A percentile compares a stretch with the other conserved stretches of the same genome.
These are phyloP conservation scores for Lordiphosa mommai DNA, from an alignment of 1,140 invertebrate genomes.

Conservation along the genomic window DNA sequence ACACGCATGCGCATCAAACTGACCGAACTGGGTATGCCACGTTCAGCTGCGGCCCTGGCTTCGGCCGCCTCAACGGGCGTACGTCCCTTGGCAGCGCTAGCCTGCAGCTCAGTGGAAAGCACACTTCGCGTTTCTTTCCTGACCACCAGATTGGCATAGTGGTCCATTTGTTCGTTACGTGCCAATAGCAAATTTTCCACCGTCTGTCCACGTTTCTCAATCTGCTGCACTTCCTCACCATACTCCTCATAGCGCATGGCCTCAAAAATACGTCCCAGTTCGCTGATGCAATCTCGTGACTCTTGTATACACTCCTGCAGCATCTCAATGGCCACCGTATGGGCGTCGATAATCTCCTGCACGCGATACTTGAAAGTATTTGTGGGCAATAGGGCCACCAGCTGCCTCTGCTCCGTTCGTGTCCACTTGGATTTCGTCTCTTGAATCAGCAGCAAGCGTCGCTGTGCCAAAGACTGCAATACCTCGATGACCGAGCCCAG, in stretches of 20 bases:
- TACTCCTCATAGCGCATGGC: neutral
- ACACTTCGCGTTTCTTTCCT: neutral
- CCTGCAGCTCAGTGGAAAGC: neutral
- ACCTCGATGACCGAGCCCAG: no score
- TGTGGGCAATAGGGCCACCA: neutral
- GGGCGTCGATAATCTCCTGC: neutral
- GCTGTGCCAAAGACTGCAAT: no score
- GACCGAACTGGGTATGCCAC: neutral
- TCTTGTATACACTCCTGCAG: neutral
- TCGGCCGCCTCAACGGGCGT: neutral
- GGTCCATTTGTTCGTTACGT: neutral
- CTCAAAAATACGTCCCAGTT: neutral
- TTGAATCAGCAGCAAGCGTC: no score
- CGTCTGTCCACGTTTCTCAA: neutral
- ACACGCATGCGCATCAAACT: neutral
- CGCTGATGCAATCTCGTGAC: neutral
- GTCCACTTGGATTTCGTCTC: neutral
- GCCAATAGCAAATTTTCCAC: neutral
- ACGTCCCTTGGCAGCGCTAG: neutral
- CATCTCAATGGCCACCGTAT: neutral
- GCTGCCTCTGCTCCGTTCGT: neutral
- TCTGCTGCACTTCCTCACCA: neutral
- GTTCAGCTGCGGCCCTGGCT: neutral
- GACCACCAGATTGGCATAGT: constrained; percentile 1
- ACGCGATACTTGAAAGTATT: neutral